Evolutionary conservation across 2,797 vertebrate species (phyloP), one percentile per base, ranked within the genome.

Genomic region (Uromys caudimaculatus): DNA sequence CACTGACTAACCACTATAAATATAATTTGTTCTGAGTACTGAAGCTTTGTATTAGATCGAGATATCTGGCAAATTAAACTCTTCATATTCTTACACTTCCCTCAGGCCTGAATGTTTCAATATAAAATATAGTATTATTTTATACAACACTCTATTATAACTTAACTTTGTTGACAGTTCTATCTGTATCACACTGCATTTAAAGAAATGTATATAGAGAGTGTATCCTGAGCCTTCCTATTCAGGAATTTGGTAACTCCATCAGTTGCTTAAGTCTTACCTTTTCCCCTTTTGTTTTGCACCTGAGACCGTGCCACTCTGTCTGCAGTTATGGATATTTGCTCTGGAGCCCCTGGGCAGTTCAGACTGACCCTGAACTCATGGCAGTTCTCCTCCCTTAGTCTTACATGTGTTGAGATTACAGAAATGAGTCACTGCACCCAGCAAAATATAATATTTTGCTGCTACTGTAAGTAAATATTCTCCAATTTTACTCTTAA

Each of bases 41-140:
- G 7, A 95, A 41, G 41, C 17, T 81, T 88, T 88, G 69, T 10
- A 71, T 81, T 89, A 91, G 54, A 73, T 75, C 47, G 21, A 92
- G 56, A 88, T 94, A 92, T 44, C 58, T 94, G 83, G 21, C n/a
- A 93, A 88, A 69, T 84, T 54, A 76, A 92, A 38, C 3, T 38
- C 21, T 89, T 93, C 44, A 67, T 73, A 29, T 69, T 83, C 73
- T 85, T 50, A 84, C 50, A 62, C 2, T 75, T 92, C 19, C 13
- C 24, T 93, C 64, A 47, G 13, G 17, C 35, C 56, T 90, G 0
- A 44, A 71, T 50, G 86, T 88, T 83, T 79, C 41, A 52, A 79
- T 44, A 77, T 85, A 89, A 89, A 93, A 78, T 83, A 27, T 23
- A 91, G 11, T 60, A 91, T 54, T 88, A 60, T 52, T 92, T 81